Base-by-base conservation (phyloP, 2,797 vertebrate species). In the Ataeniobius toweri region DNA sequence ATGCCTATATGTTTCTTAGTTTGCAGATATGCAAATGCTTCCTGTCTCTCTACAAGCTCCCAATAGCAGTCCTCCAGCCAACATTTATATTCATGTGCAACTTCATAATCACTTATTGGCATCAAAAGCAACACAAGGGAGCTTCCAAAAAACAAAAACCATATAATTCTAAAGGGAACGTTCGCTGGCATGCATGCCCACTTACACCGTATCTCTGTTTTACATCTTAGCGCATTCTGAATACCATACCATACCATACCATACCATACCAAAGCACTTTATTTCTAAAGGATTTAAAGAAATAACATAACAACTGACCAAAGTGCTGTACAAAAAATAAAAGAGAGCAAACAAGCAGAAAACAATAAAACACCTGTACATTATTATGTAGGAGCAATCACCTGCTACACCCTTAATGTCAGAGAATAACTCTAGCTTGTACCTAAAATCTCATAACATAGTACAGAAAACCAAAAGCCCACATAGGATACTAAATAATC, bases 1-100 rank as follows among this genome's bases (percentile, higher is more conserved):
- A 91, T 80, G 83, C 79, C 85, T 78, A 83, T 80, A 90, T 88
- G 83, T 88, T 86, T 74, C 80, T 59, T 31, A 51, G 68, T 87
- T 88, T 84, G 84, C 59, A 9, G 79, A 71, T 83, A 88, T 76
- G 61, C 73, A 83, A 88, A 85, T 44, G 20, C 75, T 63, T 70
- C 48, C 50, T 73, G 69, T 82, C 44, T 86, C 65, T 58, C 67
- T 59, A 50, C 48, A 41, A 20, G n/a, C 53, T 65, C 48, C n/a
- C 31, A 9, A 58, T 41, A 68, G 10, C 18, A 16, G 77, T 53
- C 31, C 73, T 83, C 61, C 76, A 44, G 41, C n/a, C 9, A 12
- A 1, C 28, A 0, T 76, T 80, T 76, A 77, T 83, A 71, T 90
- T 85, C 24, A n/a, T 86, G 77, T 58, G 59, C 67, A 73, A 78